phyloP scores from a whole-genome alignment of 2,113 vertebrate genomes.

The human (Homo sapiens) region GRCh38 chr1:148939001-148939500 shows the following conservation, averaged over 20 bases:
- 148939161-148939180: slow-evolving; percentile 12
- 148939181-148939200: slow-evolving; percentile 3
- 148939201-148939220: neutral
- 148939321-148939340: neutral
- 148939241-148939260: neutral
- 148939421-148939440: neutral
- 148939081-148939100: neutral
- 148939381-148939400: neutral
- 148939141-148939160: neutral
- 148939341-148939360: neutral
- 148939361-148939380: neutral
- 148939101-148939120: slow-evolving; percentile 8
- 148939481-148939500: neutral
- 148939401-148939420: neutral
- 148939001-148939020: too few species aligned
- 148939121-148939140: neutral
- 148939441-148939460: neutral
- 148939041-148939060: too few species aligned
- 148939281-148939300: neutral
- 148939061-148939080: neutral
- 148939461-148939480: neutral
- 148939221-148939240: neutral
- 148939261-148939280: neutral
- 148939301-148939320: neutral
- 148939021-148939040: too few species aligned